phyloP scores from a whole-genome alignment of 2,113 vertebrate genomes.

The Clinocottus analis region DNA sequence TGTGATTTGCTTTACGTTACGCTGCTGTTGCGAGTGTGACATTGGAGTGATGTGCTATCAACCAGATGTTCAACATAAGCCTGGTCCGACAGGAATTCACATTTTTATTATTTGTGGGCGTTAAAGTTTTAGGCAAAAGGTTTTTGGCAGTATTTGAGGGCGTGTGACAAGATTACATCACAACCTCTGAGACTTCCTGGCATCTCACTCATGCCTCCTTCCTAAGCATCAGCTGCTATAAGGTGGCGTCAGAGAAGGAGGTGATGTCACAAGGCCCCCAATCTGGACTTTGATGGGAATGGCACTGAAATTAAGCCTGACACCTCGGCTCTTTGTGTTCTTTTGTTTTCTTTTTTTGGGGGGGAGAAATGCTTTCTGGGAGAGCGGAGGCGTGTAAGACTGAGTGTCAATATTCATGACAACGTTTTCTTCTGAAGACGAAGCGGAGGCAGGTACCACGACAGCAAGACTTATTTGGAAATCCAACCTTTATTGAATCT shows the following conservation, averaged over 20 bases:
- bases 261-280: too few relatives aligned
- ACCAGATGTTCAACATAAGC: neutral
- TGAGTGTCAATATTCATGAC: neutral
- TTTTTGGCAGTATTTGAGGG: neutral
- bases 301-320: too few relatives aligned
- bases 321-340: neutral
- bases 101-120: neutral
- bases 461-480: neutral
- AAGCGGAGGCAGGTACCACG: neutral
- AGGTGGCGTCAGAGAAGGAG: too few relatives aligned
- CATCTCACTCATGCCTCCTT: too few relatives aligned
- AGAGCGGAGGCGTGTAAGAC: neutral
- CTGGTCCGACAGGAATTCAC: neutral
- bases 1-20: neutral
- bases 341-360: neutral
- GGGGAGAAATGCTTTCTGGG: neutral
- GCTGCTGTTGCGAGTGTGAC: neutral
- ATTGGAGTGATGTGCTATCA: neutral
- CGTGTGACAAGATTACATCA: neutral
- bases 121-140: neutral
- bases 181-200: neutral
- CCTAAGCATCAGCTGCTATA: too few relatives aligned
- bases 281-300: too few relatives aligned
- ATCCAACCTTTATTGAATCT: neutral
- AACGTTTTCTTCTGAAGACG: neutral